These are phyloP conservation scores for Trichopria drosophilae DNA, from an alignment of 2,888 invertebrate genomes.

Conservation along the genomic window DNA sequence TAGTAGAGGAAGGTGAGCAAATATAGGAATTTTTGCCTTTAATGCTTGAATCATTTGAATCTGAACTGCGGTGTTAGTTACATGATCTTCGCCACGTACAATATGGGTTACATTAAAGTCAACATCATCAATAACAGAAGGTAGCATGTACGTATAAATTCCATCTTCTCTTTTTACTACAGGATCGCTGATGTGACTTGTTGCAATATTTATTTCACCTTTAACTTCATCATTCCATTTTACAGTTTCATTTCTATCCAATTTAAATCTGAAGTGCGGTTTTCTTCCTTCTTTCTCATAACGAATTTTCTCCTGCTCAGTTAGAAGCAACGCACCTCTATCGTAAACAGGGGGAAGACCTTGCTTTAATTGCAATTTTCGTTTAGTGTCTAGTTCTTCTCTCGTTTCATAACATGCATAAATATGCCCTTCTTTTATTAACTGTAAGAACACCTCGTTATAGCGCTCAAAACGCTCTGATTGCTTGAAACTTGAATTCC, in stretches of 20 bases:
- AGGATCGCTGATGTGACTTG: conserved; percentile 13
- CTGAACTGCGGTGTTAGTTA: conserved; percentile 23
- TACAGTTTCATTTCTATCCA: conserved; percentile 15
- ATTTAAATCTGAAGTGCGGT: conserved; percentile 19
- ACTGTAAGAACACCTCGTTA: conserved; percentile 16
- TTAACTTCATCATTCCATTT: conserved; percentile 19
- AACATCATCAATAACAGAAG: conserved; percentile 21
- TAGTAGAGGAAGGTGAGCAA: conserved; percentile 21
- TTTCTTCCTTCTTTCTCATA: conserved; percentile 17
- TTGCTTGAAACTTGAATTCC: conserved; percentile 21
- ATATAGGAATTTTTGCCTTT: conserved; percentile 18
- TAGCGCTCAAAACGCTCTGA: conserved; percentile 19
- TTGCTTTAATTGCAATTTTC: conserved; percentile 18
- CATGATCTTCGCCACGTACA: conserved; percentile 22
- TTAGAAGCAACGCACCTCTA: conserved; percentile 14
- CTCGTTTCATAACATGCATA: conserved; percentile 22
- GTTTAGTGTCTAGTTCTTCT: conserved; percentile 20
- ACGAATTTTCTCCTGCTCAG: conserved; percentile 16
- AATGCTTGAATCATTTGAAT: conserved; percentile 24
- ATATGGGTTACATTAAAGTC: conserved; percentile 19
- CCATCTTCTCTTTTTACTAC: conserved; percentile 21
- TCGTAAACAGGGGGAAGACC: conserved; percentile 12
- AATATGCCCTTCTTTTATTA: conserved; percentile 21
- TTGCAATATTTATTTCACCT: conserved; percentile 18
- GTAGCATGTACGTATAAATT: conserved; percentile 16